Conservation (phyloP, 2,888 invertebrate genomes). For the Carcina quercana region DNA sequence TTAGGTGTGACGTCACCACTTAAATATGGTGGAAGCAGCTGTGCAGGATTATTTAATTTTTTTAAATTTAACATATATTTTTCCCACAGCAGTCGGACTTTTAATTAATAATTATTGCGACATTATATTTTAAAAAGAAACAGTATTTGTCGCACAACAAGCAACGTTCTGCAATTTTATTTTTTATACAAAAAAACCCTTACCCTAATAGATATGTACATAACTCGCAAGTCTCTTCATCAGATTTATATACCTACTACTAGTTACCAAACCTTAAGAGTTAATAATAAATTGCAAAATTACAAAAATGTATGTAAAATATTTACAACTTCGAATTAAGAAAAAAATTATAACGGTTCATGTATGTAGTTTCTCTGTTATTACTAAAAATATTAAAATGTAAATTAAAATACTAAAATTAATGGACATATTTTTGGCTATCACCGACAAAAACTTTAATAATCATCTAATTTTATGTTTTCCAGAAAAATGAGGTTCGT, state of each 20-base stretch:
- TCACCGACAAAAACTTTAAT: slow-evolving; percentile 20
- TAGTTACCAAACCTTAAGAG: slow-evolving; percentile 62
- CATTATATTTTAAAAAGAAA: no score
- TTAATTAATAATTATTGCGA: no score
- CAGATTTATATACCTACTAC: slow-evolving; percentile 42
- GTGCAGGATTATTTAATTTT: no score
- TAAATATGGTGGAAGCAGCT: no score
- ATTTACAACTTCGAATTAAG: slow-evolving; percentile 61
- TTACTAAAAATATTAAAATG: background rate
- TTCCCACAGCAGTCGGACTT: no score
- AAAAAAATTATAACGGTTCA: slow-evolving; percentile 3
- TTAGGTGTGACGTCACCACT: no score
- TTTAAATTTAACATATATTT: no score
- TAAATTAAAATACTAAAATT: slow-evolving; percentile 4
- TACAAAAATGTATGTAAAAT: slow-evolving; percentile 65
- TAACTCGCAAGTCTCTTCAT: slow-evolving; percentile 66
- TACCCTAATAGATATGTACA: slow-evolving; percentile 72
- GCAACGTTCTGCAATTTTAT: no score
- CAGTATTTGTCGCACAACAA: no score
- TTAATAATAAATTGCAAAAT: slow-evolving; percentile 61
- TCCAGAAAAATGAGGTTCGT: slow-evolving; percentile 19
- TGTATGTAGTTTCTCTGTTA: background rate
- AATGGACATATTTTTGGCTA: slow-evolving; percentile 18
- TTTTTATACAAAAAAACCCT: slow-evolving; percentile 38
- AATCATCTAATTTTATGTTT: slow-evolving; percentile 16